These are phyloP conservation scores for Drosophila fuyamai DNA, from an alignment of 1,140 invertebrate species.

Conservation along the genomic window DNA sequence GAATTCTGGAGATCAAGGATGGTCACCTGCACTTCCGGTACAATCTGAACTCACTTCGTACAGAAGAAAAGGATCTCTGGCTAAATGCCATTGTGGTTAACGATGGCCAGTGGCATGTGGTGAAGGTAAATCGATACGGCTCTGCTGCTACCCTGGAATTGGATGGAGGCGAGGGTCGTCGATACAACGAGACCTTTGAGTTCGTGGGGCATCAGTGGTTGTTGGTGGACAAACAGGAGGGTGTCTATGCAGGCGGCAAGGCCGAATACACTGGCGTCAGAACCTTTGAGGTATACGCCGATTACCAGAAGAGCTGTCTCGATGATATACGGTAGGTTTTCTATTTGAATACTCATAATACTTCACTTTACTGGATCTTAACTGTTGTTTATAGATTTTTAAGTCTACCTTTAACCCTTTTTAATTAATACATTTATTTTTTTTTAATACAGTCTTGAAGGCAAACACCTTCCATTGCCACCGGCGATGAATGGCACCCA, in stretches of 20 bases:
- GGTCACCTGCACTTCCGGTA: slow-evolving; percentile 95
- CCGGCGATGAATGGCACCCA: slow-evolving; percentile 97
- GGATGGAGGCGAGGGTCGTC: slow-evolving; percentile 96
- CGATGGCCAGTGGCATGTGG: slow-evolving; percentile 99
- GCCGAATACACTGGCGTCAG: slow-evolving; percentile 96
- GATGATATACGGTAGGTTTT: slow-evolving; percentile 88
- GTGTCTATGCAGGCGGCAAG: slow-evolving; percentile 97
- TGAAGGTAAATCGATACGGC: slow-evolving; percentile 94
- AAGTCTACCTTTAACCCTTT: too few species aligned
- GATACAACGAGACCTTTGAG: slow-evolving; percentile 97
- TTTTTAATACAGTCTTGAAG: slow-evolving; percentile 89
- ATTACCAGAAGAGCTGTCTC: slow-evolving; percentile 93
- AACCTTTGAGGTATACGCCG: slow-evolving; percentile 97
- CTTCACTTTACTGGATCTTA: background rate
- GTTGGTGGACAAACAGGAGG: slow-evolving; percentile 96
- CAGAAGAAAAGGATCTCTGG: slow-evolving; percentile 96
- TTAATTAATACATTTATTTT: background rate
- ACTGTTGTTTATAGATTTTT: too few species aligned
- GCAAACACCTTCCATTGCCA: slow-evolving; percentile 95
- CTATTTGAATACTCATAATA: background rate
- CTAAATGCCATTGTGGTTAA: slow-evolving; percentile 95
- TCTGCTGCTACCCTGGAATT: slow-evolving; percentile 96
- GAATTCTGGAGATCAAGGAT: slow-evolving; percentile 97
- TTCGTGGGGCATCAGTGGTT: slow-evolving; percentile 96
- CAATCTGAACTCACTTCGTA: slow-evolving; percentile 95